Percentiles rank a stretch among this genome's conserved stretches.
Conservation (phyloP, 2,888 invertebrate genomes). For the Nebria salina region DNA sequence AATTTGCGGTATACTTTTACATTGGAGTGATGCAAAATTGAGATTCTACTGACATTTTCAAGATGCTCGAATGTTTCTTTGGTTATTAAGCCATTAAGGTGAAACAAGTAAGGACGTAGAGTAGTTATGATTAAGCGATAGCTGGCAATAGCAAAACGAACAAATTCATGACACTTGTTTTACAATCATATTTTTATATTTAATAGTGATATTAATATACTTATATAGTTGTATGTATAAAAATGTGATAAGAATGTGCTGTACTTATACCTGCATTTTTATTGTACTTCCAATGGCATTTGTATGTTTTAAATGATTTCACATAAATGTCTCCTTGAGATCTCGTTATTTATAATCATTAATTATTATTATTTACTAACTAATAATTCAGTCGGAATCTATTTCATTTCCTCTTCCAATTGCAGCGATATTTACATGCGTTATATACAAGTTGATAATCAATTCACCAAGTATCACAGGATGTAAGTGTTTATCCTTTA, state of each 20-base stretch:
- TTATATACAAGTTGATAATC: conserved; percentile 3
- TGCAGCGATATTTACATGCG: background rate
- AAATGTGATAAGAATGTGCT: conserved; percentile 10
- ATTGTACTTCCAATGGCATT: conserved; percentile 21
- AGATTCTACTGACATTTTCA: too few species aligned
- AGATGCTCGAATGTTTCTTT: too few species aligned
- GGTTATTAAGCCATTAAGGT: too few species aligned
- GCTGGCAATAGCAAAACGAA: background rate
- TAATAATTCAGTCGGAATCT: conserved; percentile 14
- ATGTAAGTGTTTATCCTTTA: conserved; percentile 54
- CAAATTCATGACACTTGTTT: background rate
- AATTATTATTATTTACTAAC: background rate
- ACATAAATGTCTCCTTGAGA: conserved; percentile 22
- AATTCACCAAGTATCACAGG: conserved; percentile 51
- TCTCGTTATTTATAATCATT: conserved; percentile 6
- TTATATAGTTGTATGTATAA: conserved; percentile 13
- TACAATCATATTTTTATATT: background rate
- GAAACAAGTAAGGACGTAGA: too few species aligned
- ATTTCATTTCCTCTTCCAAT: background rate
- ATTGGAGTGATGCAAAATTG: too few species aligned
- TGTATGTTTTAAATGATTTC: conserved; percentile 9
- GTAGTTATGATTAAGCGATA: background rate
- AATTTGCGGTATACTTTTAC: too few species aligned
- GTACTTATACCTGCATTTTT: conserved; percentile 11
- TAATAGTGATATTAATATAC: background rate